Evolutionary conservation across 2,888 invertebrate species (phyloP), one percentile per base, ranked within the genome.

Genomic region (Perizoma flavofasciatum): DNA sequence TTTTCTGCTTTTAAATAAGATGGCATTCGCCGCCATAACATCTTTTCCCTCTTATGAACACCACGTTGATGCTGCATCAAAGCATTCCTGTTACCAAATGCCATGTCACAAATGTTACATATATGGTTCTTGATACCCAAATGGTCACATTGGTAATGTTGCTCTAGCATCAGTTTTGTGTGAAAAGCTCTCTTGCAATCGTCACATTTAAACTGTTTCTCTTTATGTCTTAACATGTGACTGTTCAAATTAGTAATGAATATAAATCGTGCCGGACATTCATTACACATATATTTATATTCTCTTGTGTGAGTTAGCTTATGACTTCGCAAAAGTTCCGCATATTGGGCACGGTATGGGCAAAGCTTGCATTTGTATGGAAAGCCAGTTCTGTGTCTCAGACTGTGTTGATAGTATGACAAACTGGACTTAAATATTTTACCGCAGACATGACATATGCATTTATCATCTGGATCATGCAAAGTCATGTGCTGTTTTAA

Each of bases 231-330:
- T 0, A 80, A 60, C 77, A 81, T 77, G 45, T 86, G 85, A 49
- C 79, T 83, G 41, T 84, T 85, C n/a, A 86, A 67, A 67, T 86
- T 85, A 60, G 85, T 85, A 63, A 81, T 83, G 51, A 81, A 81
- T n/a, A 83, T 61, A 56, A 85, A 86, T 55, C 81, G 70, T 0
- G 83, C 83, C 0, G 85, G 83, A 54, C 85, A 86, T 71, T 84
- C 85, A 3, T 83, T 83, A 55, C 85, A 86, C 81, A 85, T 83
- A 50, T 83, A 86, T 53, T 79, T 68, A 44, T 84, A 83, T 53
- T 84, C 83, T 0, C 81, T 81, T 6, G 83, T 79, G 50, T 86
- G 85, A 32, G 79, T 83, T 3, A 78, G 68, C 80, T 84, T 79
- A 43, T 86, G 85, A 4, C 76, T 83, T 67, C 80, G 84, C 0